Conservation (phyloP, 2,113 vertebrate species). For the Puma concolor region DNA sequence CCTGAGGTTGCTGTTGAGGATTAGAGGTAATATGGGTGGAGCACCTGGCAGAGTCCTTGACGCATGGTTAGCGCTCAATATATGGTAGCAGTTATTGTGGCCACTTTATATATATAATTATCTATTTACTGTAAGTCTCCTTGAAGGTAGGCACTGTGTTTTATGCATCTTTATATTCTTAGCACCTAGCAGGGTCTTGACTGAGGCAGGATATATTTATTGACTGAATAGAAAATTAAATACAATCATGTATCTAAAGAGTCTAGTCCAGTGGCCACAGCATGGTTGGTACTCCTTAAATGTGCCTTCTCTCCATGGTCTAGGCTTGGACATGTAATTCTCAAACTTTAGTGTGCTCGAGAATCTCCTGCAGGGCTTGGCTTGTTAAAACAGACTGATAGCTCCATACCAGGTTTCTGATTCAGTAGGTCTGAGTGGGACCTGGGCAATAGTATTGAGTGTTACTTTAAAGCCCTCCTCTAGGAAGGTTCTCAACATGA, state of each 20-base stretch:
- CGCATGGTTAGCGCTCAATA: background rate
- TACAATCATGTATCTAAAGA: background rate
- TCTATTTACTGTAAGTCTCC: constrained; percentile 46
- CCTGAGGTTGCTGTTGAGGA: background rate
- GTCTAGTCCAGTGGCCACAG: background rate
- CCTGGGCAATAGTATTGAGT: background rate
- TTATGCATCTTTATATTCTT: constrained; percentile 6
- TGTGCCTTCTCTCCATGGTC: background rate
- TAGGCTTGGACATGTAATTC: background rate
- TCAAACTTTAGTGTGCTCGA: background rate
- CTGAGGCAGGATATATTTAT: constrained; percentile 17
- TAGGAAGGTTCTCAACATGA: background rate
- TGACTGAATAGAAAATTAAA: constrained; percentile 41
- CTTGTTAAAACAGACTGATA: background rate
- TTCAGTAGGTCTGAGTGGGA: background rate
- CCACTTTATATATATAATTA: constrained; percentile 29
- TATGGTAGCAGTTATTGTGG: background rate
- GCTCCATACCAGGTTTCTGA: background rate
- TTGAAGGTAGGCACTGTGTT: background rate
- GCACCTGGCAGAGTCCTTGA: constrained; percentile 3
- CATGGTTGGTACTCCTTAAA: background rate
- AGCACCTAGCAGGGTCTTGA: background rate
- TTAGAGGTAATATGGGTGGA: constrained; percentile 40
- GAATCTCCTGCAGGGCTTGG: background rate
- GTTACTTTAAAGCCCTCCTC: background rate